phyloP scores from a whole-genome alignment of 2,113 vertebrate species.

The Nematolebias whitei region DNA sequence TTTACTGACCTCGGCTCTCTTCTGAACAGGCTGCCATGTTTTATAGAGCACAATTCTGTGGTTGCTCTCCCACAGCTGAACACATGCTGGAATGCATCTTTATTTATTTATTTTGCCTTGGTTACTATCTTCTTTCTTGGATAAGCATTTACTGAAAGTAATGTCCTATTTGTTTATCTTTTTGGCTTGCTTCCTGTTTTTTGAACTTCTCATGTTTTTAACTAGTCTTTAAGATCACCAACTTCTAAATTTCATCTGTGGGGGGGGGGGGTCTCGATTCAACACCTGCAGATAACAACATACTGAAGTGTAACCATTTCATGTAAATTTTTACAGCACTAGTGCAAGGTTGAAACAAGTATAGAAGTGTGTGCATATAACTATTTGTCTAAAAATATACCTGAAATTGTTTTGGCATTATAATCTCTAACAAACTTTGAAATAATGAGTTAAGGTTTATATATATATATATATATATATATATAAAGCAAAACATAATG shows the following conservation, averaged over 20 bases:
- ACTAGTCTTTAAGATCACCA: background rate
- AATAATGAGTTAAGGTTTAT: too few relatives aligned
- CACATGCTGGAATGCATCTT: constrained; percentile 30
- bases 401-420: background rate
- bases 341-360: constrained; percentile 28
- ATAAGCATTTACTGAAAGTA: constrained; percentile 17
- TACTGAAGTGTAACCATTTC: constrained; percentile 22
- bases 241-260: constrained; percentile 41
- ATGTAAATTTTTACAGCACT: constrained; percentile 30
- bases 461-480: too few relatives aligned
- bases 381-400: background rate
- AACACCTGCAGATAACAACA: constrained; percentile 44
- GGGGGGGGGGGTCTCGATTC: constrained; percentile 31
- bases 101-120: background rate
- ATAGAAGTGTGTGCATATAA: constrained; percentile 4
- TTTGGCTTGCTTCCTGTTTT: background rate
- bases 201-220: background rate
- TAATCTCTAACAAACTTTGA: too few relatives aligned
- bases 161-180: background rate
- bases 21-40: constrained; percentile 44
- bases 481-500: too few relatives aligned
- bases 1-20: constrained; percentile 35
- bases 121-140: constrained; percentile 4
- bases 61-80: constrained; percentile 5
- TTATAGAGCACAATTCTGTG: constrained; percentile 15